phyloP scores from a whole-genome alignment of 2,113 vertebrate genomes.

The Strix aluco region DNA sequence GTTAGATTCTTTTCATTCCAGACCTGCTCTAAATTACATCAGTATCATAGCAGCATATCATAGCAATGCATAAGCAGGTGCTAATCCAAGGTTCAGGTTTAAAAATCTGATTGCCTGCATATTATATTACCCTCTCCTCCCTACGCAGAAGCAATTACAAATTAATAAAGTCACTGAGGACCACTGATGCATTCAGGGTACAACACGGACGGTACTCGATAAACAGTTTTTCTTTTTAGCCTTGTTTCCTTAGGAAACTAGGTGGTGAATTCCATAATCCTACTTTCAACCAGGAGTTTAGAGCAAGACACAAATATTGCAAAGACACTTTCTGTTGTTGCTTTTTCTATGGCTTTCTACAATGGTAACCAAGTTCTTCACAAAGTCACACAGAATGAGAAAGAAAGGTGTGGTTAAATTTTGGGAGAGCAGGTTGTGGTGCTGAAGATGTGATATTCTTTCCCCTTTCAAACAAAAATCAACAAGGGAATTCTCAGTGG shows the following conservation, averaged over 20 bases:
- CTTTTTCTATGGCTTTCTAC: background rate
- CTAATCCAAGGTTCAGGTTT: background rate
- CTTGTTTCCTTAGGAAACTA: background rate
- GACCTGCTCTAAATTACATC: background rate
- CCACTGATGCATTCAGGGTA: background rate
- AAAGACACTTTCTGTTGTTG: background rate
- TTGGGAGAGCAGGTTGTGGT: background rate
- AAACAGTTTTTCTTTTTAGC: background rate
- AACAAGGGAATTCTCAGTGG: background rate
- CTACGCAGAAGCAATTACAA: no score
- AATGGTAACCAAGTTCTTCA: fast-evolving
- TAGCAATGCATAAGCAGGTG: background rate
- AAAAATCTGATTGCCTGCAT: background rate
- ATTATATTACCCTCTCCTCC: background rate
- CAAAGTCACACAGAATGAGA: background rate
- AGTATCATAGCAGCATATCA: background rate
- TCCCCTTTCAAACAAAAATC: background rate
- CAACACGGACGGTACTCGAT: background rate
- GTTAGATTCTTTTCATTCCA: background rate
- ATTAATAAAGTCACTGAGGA: background rate
- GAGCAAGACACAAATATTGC: background rate
- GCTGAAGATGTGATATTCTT: background rate
- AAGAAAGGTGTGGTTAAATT: background rate
- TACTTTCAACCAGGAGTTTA: background rate
- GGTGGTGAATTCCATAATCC: background rate